Evolutionary conservation across 2,888 invertebrate species (phyloP).

Genomic region (Meteorus colon): DNA sequence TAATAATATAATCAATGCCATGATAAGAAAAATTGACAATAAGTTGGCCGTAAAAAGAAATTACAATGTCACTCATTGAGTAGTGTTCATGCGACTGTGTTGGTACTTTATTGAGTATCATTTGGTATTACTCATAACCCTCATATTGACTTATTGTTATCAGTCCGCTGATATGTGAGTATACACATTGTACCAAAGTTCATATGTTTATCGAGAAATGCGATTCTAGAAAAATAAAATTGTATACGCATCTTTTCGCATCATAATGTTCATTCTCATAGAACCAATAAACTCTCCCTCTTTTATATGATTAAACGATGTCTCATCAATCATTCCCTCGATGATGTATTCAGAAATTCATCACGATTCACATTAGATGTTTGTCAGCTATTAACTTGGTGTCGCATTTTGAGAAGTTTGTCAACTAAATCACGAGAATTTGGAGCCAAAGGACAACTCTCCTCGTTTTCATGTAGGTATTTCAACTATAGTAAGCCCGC

Average conservation of each 20-base stretch:
- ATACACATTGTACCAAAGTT: background rate
- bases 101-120: background rate
- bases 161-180: background rate
- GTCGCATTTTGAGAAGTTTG: background rate
- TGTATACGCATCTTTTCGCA: background rate
- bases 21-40: background rate
- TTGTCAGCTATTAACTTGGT: background rate
- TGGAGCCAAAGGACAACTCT: background rate
- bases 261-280: background rate
- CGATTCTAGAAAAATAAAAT: background rate
- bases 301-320: background rate
- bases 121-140: background rate
- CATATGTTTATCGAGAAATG: background rate
- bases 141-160: background rate
- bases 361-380: background rate
- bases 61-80: background rate
- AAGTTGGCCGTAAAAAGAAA: slow-evolving; percentile 17
- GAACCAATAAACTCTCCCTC: background rate
- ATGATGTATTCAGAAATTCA: background rate
- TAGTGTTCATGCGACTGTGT: background rate
- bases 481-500: background rate
- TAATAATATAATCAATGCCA: background rate
- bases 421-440: background rate
- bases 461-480: background rate
- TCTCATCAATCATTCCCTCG: background rate